These are phyloP conservation scores for Flabesymbios commensalis DNA, from an alignment of 2,888 invertebrate species.

Conservation along the genomic window DNA sequence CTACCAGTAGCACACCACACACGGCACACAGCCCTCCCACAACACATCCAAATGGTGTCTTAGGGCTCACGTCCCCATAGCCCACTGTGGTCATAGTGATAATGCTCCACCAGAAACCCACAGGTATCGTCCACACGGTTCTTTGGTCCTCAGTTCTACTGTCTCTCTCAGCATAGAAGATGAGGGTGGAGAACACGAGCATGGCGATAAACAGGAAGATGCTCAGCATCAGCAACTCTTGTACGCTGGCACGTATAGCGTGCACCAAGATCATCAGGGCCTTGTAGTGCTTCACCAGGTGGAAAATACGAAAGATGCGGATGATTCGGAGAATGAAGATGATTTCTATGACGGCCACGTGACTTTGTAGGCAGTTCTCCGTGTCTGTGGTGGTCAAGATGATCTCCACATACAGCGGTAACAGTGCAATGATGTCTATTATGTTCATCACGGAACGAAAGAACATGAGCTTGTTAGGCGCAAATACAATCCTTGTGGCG, in stretches of 20 bases:
- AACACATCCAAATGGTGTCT: constrained; percentile 49
- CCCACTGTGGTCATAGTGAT: constrained; percentile 61
- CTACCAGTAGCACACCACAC: constrained; percentile 54
- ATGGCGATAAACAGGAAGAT: constrained; percentile 60
- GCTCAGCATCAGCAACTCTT: constrained; percentile 58
- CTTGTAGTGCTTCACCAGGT: constrained; percentile 62
- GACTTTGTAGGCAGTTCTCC: constrained; percentile 51
- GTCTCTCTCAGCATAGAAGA: constrained; percentile 57
- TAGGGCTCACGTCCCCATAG: constrained; percentile 56
- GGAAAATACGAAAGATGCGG: constrained; percentile 63
- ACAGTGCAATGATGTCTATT: constrained; percentile 55
- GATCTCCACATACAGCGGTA: constrained; percentile 58
- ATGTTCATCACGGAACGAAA: constrained; percentile 54
- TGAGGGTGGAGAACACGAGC: constrained; percentile 59
- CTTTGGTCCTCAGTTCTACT: constrained; percentile 11
- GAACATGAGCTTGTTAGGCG: constrained; percentile 50
- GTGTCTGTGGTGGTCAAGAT: constrained; percentile 48
- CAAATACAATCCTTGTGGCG: constrained; percentile 49
- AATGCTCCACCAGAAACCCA: constrained; percentile 63
- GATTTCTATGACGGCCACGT: constrained; percentile 55
- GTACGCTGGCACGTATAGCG: constrained; percentile 61
- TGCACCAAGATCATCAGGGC: constrained; percentile 63
- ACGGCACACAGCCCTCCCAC: constrained; percentile 56
- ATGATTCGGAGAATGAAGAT: constrained; percentile 64
- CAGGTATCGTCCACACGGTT: constrained; percentile 36